Base-by-base conservation (phyloP, 2,888 invertebrate genomes). In the Dasysyrphus albostriatus region DNA sequence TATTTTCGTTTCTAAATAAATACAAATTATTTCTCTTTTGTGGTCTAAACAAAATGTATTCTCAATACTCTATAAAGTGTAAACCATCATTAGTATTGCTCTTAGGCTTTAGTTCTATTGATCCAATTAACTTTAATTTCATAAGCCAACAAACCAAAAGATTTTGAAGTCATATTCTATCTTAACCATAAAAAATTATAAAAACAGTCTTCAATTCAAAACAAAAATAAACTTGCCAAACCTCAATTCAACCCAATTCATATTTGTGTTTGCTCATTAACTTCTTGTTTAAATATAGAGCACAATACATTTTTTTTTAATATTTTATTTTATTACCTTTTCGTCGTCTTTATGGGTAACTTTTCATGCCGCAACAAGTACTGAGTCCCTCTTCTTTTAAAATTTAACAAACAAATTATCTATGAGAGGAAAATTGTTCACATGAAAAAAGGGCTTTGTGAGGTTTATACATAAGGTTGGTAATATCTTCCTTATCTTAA, bases 251-350 rank as follows among this genome's bases (percentile, higher is more conserved):
- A 54, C 54, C 54, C 54, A 69, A 54, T 69, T 69, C 29, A 29
- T 32, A 4, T 32, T n/a, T 19, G 24, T 39, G 54, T 10, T 54
- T 19, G 19, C 39, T 69, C 51, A 69, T 69, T 69, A 37, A 69
- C 37, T 69, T 54, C 39, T 49, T 3, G 29, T 42, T 54, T 6
- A 69, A 54, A 69, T 54, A n/a, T 69, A 54, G 69, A 69, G 10
- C 69, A 54, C 29, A 51, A 51, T 51, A 51, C 51, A 16, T 47
- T n/a, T 34, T 29, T 39, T 42, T 51, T 29, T 54, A 42, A 14
- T 69, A 54, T 16, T 37, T 67, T 51, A 24, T 32, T 32, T 3
- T 32, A 32, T 32, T 3, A 32, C 32, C 54, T 54, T 54, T 69
- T 37, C 14, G 54, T 39, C 51, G 24, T 67, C 24, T 67, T 51